Evolutionary conservation across 53 echinoderm and acorn worm species (phyloP).

Genomic region (Apostichopus leukothele): DNA sequence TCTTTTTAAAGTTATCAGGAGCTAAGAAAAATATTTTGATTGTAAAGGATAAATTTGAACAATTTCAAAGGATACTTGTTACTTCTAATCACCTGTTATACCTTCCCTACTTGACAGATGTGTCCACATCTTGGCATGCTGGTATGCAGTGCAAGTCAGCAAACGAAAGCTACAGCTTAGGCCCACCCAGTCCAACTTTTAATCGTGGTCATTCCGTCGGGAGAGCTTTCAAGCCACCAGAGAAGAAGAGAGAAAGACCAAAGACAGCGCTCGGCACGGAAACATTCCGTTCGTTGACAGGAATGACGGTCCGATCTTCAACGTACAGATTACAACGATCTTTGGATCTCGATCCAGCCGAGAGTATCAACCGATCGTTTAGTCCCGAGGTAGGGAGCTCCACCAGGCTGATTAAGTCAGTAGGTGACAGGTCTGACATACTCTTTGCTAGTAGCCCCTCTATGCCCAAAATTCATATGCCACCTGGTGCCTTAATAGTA

Average conservation of each 20-base stretch:
- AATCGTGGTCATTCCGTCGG: slow-evolving; percentile 72
- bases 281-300: slow-evolving; percentile 21
- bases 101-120: slow-evolving; percentile 18
- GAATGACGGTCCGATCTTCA: slow-evolving; percentile 39
- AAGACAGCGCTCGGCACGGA: slow-evolving; percentile 45
- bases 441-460: slow-evolving; percentile 80
- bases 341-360: slow-evolving; percentile 17
- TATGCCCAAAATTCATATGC: slow-evolving; percentile 85
- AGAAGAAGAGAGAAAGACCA: slow-evolving; percentile 44
- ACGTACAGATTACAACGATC: slow-evolving; percentile 48
- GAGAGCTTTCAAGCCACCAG: slow-evolving; percentile 48
- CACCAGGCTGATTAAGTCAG: slow-evolving; percentile 57
- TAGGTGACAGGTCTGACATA: slow-evolving; percentile 56
- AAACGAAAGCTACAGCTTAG: slow-evolving; percentile 6
- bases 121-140: slow-evolving; percentile 70
- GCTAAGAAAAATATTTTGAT: too few species aligned
- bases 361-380: slow-evolving; percentile 54
- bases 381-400: slow-evolving; percentile 56
- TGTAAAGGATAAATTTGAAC: too few species aligned
- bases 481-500: slow-evolving; percentile 50
- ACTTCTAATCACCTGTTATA: background rate
- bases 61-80: background rate
- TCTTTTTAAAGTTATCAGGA: too few species aligned
- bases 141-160: slow-evolving; percentile 53
- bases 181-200: slow-evolving; percentile 54